Conservation (phyloP, 2,113 vertebrate species). For the Sus scrofa region DNA sequence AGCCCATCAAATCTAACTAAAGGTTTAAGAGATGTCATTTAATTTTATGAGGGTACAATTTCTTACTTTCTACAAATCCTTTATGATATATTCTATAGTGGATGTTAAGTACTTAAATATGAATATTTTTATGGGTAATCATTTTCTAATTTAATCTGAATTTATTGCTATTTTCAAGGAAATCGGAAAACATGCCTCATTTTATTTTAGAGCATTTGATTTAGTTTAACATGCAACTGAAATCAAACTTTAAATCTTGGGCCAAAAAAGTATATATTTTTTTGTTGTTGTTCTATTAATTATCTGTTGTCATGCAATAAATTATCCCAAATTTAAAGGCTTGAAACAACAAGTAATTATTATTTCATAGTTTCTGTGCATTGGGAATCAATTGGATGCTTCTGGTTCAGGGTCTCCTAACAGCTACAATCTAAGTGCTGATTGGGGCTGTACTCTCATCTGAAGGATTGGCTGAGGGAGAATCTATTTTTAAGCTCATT, state of each 20-base stretch:
- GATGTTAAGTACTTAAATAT: neutral
- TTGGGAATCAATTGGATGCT: neutral
- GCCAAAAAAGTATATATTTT: neutral
- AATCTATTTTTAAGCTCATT: neutral
- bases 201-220: neutral
- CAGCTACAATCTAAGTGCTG: neutral
- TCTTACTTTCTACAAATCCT: neutral
- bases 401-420: neutral
- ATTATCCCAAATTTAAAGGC: neutral
- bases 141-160: neutral
- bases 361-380: neutral
- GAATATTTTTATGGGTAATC: neutral
- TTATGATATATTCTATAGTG: neutral
- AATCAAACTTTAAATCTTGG: conserved; percentile 43
- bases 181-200: neutral
- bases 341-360: neutral
- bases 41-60: neutral
- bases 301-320: neutral
- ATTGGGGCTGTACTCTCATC: neutral
- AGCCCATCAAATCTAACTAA: neutral
- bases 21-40: neutral
- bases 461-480: neutral
- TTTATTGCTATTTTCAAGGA: neutral
- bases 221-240: conserved; percentile 41
- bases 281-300: neutral